Percentiles rank a stretch among this genome's conserved stretches.
These are phyloP conservation scores for Cercopithecus mitis DNA, from an alignment of 2,797 vertebrate species.

Conservation along the genomic window DNA sequence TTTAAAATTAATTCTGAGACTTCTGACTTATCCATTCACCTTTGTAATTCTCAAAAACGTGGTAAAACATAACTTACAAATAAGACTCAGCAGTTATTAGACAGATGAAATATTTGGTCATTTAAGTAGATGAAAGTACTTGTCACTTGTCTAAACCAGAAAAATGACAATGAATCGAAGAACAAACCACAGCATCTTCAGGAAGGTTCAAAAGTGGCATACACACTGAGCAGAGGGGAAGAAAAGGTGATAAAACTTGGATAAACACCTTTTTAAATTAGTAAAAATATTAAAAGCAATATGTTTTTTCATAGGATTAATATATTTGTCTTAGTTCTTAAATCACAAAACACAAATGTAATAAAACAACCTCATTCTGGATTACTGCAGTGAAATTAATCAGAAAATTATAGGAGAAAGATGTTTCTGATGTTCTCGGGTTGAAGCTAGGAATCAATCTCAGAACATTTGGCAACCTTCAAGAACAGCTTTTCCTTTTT, in stretches of 20 bases:
- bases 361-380: not conserved
- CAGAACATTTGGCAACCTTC: not conserved
- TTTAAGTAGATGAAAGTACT: not conserved
- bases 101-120: not conserved
- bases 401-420: not conserved
- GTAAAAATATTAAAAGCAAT: not conserved
- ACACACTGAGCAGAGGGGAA: not conserved
- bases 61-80: not conserved
- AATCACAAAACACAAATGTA: conserved; percentile 5
- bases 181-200: not conserved
- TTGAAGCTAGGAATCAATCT: not conserved
- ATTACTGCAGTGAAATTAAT: not conserved
- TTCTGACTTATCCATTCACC: not conserved
- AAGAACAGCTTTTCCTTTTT: not conserved
- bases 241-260: not conserved
- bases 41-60: not conserved
- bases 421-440: not conserved
- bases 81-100: not conserved
- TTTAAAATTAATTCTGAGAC: not conserved
- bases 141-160: not conserved
- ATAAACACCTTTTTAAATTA: not conserved
- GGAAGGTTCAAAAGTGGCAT: not conserved
- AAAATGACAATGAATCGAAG: not conserved
- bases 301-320: not conserved
- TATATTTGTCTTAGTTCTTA: not conserved